Evolutionary conservation across 2,888 invertebrate genomes (phyloP).

Genomic region (Leptinotarsa haldemani): DNA sequence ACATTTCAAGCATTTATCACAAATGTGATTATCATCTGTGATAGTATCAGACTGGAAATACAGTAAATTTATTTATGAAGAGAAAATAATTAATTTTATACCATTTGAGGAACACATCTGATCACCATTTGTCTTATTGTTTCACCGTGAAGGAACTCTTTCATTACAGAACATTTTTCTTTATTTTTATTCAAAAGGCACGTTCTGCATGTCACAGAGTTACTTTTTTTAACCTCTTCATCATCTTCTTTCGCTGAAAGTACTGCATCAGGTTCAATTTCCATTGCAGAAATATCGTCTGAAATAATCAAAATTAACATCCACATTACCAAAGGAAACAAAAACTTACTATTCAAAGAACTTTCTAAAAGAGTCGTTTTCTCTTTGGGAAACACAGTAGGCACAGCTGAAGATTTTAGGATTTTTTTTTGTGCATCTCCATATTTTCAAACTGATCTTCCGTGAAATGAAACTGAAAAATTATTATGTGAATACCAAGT

Average conservation of each 20-base stretch:
- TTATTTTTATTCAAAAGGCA: constrained; percentile 27
- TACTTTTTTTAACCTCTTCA: constrained; percentile 7
- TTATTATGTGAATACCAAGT: background rate
- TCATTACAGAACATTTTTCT: constrained; percentile 21
- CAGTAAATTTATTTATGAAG: background rate
- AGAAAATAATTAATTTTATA: background rate
- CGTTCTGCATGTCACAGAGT: constrained; percentile 34
- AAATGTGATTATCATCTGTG: constrained; percentile 28
- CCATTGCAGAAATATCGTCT: constrained; percentile 1
- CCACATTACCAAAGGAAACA: background rate
- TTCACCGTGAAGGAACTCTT: constrained; percentile 25
- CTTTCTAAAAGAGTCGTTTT: background rate
- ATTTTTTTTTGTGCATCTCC: constrained; percentile 24
- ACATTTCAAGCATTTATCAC: constrained; percentile 30
- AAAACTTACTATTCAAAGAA: background rate
- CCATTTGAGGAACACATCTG: constrained; percentile 33
- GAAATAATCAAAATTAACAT: background rate
- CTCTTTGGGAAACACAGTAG: constrained; percentile 23
- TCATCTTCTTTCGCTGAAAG: background rate
- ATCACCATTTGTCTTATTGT: constrained; percentile 33
- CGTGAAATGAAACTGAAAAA: constrained; percentile 32
- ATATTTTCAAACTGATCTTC: constrained; percentile 35
- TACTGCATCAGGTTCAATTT: background rate
- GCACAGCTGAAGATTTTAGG: constrained; percentile 31
- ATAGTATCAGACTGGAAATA: constrained; percentile 18